Conservation (phyloP, 2,113 vertebrate genomes). For the cattle (Bos taurus) region ARS-UCD2.0 NC_037348.1:3671501-3672000, state of each 20-base stretch:
- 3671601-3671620: not conserved
- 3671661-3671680: not conserved
- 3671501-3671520: not conserved
- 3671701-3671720: not conserved
- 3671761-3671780: not conserved
- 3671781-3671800: not conserved
- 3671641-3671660: not conserved
- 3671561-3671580: not conserved
- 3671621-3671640: not conserved
- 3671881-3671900: not conserved
- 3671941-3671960: not conserved
- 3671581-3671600: not conserved
- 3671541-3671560: not conserved
- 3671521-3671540: not conserved
- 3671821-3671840: not conserved
- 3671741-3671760: not conserved
- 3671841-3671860: not conserved
- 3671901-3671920: not conserved
- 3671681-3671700: not conserved
- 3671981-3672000: not conserved
- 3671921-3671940: not conserved
- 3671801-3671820: not conserved
- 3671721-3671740: not conserved
- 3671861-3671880: not conserved
- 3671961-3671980: not conserved